Evolutionary conservation across 1,140 invertebrate species (phyloP), one percentile per base, ranked within the genome.

Genomic region (Nasonia giraulti): DNA sequence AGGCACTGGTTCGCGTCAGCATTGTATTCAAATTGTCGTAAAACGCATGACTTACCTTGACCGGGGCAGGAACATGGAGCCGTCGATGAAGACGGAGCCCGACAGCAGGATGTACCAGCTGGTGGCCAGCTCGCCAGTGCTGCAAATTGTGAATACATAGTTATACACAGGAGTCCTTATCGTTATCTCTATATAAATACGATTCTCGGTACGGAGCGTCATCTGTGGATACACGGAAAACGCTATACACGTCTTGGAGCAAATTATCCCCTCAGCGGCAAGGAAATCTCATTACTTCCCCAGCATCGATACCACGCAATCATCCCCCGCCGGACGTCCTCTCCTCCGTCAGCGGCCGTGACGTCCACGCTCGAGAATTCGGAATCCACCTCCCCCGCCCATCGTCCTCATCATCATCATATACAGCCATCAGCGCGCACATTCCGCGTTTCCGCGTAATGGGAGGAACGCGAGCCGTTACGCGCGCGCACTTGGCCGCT

Each of bases 51-150:
- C 90, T 94, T 94, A 98, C 97, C 96, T 97, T 93, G 96, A 96
- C 87, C 96, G 93, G 6, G 97, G 97, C 82, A 97, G 93, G 89
- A 96, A 97, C 96, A 98, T 97, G 82, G 96, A 96, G 83, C 96
- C 96, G 92, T 97, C 96, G 91, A 98, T 98, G 93, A 97, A 97
- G n/a, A 97, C 97, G 5, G 96, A 97, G 71, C 97, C 97, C 14
- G 96, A 96, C 44, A 97, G 93, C 50, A 97, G 92, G 88, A 98
- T 97, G 92, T 97, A 98, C 97, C 97, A 97, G 89, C 96, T 96
- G 74, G 95, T 95, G 62, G 96, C 96, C 86, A 97, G 88, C 92
- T 97, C 96, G 27, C 96, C 96, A 75, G 96, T 96, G 89, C 97
- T 97, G 93, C 37, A 78, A 83, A 62, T n/a, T 20, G 5, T n/a